These are phyloP conservation scores for Oxyteleia sp. DNA, from an alignment of 2,888 invertebrate species.

Conservation along the genomic window DNA sequence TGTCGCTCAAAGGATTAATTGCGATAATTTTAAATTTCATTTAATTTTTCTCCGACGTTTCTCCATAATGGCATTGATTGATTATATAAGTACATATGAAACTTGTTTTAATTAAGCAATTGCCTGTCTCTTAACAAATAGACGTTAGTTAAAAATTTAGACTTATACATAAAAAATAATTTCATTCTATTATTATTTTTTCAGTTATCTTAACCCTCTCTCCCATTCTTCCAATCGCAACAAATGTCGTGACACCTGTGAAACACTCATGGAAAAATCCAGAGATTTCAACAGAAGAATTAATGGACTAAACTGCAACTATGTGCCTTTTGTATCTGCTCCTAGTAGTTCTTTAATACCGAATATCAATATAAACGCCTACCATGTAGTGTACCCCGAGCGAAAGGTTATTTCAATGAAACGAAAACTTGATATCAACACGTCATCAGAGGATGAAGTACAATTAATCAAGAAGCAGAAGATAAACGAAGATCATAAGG, in stretches of 20 bases:
- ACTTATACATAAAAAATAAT: too few relatives aligned
- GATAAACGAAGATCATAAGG: slow-evolving; percentile 28
- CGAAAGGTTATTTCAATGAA: slow-evolving; percentile 74
- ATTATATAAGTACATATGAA: too few relatives aligned
- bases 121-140: too few relatives aligned
- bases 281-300: slow-evolving; percentile 81
- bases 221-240: slow-evolving; percentile 80
- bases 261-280: slow-evolving; percentile 81
- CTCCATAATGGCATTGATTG: too few relatives aligned
- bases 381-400: slow-evolving; percentile 80
- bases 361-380: slow-evolving; percentile 50
- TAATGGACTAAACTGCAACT: slow-evolving; percentile 77
- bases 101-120: too few relatives aligned
- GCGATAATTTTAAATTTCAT: too few relatives aligned
- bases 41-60: too few relatives aligned
- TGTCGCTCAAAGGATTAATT: too few relatives aligned
- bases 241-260: slow-evolving; percentile 77
- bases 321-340: slow-evolving; percentile 84
- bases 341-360: slow-evolving; percentile 81
- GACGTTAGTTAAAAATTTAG: too few relatives aligned
- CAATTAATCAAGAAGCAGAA: slow-evolving; percentile 74
- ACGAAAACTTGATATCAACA: slow-evolving; percentile 77
- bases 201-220: slow-evolving; percentile 83
- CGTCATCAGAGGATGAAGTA: slow-evolving; percentile 14
- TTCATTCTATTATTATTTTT: slow-evolving; percentile 13